Conservation (phyloP, 2,113 vertebrate genomes). For the Otus sunia region DNA sequence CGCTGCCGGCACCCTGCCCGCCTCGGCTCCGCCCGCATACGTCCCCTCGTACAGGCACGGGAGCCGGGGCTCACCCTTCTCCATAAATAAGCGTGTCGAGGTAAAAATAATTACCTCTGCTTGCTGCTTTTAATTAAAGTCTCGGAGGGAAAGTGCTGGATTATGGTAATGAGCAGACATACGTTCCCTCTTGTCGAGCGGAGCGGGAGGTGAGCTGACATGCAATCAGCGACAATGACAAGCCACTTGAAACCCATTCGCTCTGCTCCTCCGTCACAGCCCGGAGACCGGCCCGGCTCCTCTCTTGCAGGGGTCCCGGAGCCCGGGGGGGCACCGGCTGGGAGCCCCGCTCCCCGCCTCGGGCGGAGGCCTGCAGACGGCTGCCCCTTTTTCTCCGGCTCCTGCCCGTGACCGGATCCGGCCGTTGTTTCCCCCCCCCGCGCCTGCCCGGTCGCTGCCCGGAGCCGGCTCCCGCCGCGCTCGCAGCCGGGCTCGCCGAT, state of each 20-base stretch:
- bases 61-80: slow-evolving; percentile 64
- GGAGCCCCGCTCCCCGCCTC: not conserved
- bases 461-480: not conserved
- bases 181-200: slow-evolving; percentile 82
- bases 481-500: not conserved
- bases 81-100: slow-evolving; percentile 79
- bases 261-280: slow-evolving; percentile 68
- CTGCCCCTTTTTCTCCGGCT: not conserved
- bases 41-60: slow-evolving; percentile 52
- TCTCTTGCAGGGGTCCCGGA: not conserved
- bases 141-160: slow-evolving; percentile 90
- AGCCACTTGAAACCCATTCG: slow-evolving; percentile 81
- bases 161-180: slow-evolving; percentile 95
- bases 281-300: not conserved
- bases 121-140: slow-evolving; percentile 96
- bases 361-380: not conserved
- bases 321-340: too few relatives aligned
- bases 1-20: slow-evolving; percentile 38
- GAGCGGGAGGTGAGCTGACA: slow-evolving; percentile 86
- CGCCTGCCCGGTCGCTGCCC: not conserved
- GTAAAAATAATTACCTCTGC: slow-evolving; percentile 85
- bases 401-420: not conserved
- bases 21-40: not conserved
- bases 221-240: slow-evolving; percentile 84
- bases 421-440: not conserved